Conservation (phyloP, 2,797 vertebrate genomes). For the Ptychobarbus kaznakovi region DNA sequence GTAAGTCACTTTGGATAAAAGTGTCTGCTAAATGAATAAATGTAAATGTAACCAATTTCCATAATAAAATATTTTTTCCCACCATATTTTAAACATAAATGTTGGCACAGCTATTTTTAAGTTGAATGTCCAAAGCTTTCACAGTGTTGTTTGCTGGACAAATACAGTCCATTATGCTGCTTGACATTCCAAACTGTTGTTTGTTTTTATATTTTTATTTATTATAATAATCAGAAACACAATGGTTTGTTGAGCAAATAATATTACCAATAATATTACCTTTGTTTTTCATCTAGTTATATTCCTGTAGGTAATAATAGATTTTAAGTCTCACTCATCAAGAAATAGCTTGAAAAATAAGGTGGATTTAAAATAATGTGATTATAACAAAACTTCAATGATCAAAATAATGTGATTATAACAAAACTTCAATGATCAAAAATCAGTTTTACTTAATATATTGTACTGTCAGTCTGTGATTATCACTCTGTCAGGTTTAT, state of each 20-base stretch:
- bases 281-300: not conserved
- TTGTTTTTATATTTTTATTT: not conserved
- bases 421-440: not conserved
- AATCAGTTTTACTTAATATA: not conserved
- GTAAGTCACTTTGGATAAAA: no score
- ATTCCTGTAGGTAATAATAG: not conserved
- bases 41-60: not conserved
- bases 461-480: not conserved
- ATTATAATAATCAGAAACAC: not conserved
- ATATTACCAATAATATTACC: not conserved
- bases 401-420: not conserved
- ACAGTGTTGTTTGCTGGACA: no score
- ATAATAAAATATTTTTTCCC: not conserved
- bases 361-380: not conserved
- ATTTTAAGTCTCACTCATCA: not conserved
- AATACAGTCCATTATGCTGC: no score
- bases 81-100: not conserved
- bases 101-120: no score
- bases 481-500: not conserved
- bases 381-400: not conserved
- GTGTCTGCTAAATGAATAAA: no score
- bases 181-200: not conserved
- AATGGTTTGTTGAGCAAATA: not conserved
- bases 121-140: no score
- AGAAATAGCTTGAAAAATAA: not conserved